Conservation (phyloP, 2,113 vertebrate species). For the Gadus chalcogrammus region DNA sequence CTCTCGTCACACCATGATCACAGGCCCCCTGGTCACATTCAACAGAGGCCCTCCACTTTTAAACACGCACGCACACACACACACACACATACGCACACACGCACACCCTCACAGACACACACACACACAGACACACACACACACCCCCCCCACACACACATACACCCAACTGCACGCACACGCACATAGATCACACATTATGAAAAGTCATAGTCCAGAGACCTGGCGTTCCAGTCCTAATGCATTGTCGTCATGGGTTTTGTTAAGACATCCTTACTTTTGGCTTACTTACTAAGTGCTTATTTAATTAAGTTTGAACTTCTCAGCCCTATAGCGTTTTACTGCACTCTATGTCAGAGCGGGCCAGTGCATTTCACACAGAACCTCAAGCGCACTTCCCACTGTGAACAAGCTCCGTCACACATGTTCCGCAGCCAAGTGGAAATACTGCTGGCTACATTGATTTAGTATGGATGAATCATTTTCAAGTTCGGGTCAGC, state of each 20-base stretch:
- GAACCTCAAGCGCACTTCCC: slow-evolving; percentile 1
- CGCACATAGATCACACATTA: no score
- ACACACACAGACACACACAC: neutral
- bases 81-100: slow-evolving; percentile 20
- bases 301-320: slow-evolving; percentile 56
- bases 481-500: no score
- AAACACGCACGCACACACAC: slow-evolving; percentile 15
- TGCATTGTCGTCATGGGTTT: slow-evolving; percentile 27
- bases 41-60: slow-evolving; percentile 7
- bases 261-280: slow-evolving; percentile 41
- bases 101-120: neutral
- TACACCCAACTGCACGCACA: slow-evolving; percentile 28
- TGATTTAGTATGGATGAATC: no score
- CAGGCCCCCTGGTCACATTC: neutral
- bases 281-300: slow-evolving; percentile 50
- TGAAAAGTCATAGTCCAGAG: no score
- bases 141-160: slow-evolving; percentile 5
- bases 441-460: slow-evolving; percentile 11
- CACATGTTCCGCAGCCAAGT: slow-evolving; percentile 16
- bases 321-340: slow-evolving; percentile 56
- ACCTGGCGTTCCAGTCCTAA: slow-evolving; percentile 14
- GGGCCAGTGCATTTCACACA: slow-evolving; percentile 34
- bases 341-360: slow-evolving; percentile 37
- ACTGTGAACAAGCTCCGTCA: slow-evolving; percentile 34
- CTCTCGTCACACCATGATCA: slow-evolving; percentile 8